Evolutionary conservation across 2,113 vertebrate species (phyloP).

Genomic region (cat (Felis catus)): DNA sequence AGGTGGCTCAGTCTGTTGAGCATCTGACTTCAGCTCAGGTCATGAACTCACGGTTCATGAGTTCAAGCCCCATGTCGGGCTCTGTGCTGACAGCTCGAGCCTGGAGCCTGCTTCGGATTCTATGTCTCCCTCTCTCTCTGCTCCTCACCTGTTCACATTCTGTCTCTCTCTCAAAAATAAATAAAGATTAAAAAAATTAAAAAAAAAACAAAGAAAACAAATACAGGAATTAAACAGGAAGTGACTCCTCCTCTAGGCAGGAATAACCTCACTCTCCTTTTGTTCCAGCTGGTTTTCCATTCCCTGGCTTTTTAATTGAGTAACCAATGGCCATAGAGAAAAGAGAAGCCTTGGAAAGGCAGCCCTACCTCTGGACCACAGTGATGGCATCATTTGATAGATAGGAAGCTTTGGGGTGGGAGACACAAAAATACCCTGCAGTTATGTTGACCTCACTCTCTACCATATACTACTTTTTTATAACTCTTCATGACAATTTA

Average conservation of each 20-base stretch:
- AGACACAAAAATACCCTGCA: slow-evolving; percentile 61
- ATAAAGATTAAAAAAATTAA: no score
- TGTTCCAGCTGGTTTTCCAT: not conserved
- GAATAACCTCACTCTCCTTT: not conserved
- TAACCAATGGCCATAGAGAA: not conserved
- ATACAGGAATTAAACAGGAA: slow-evolving; percentile 65
- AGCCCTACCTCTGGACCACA: slow-evolving; percentile 56
- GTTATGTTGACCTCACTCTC: slow-evolving; percentile 66
- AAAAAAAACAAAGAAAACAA: not conserved
- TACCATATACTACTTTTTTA: slow-evolving; percentile 70
- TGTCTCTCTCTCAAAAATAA: no score
- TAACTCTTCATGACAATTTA: slow-evolving; percentile 84
- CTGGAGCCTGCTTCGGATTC: no score
- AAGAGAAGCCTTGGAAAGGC: slow-evolving; percentile 41
- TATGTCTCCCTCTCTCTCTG: no score
- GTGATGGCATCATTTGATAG: slow-evolving; percentile 50
- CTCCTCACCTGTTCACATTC: no score
- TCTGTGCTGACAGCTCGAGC: no score
- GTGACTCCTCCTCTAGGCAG: slow-evolving; percentile 13
- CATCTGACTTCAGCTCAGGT: no score
- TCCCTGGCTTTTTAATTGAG: slow-evolving; percentile 46
- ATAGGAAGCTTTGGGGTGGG: slow-evolving; percentile 38
- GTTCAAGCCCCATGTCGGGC: no score
- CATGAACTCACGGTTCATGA: no score
- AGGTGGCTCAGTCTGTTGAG: no score